Base-by-base conservation (phyloP, 2,888 invertebrate species). In the Sericinus montela region DNA sequence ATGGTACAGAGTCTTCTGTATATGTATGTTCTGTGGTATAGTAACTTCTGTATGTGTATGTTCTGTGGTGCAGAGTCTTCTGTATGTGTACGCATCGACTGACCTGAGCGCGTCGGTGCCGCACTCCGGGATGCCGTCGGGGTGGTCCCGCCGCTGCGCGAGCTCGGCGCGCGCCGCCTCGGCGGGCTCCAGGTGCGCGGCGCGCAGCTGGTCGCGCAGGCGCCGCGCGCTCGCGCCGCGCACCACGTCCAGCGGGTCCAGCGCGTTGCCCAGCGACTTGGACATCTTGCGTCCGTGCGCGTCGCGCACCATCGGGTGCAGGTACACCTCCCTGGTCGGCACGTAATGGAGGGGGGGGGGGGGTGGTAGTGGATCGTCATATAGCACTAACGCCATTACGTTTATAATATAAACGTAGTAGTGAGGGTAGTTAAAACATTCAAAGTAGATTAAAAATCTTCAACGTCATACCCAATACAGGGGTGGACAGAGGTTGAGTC, bases 241-340 rank as follows among this genome's bases (percentile, higher is more conserved):
- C 49, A 99, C 98, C 1, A 99, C 97, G 79, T 99, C 97, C 80
- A 98, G 92, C 0, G 99, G 99, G 82, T 98, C 98, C 59, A 99
- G 95, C 3, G 99, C 98, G 76, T 99, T 99, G 46, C 99, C 99
- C 52, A 99, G 88, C 0, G 98, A 98, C 78, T 99, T 99, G 60
- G 98, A 98, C 99, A 99, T 99, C 88, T 99, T 99, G 46, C 98
- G 92, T 0, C 99, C 99, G 75, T 98, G 98, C 0, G 98, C 97
- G 82, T 99, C 99, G 46, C 99, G 93, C 1, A 99, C 95, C 92
- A 99, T 97, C 0, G 99, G 98, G 82, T 99, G 99, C 10, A 99
- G 90, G 69, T 97, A 97, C 0, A 99, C 93, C 85, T 97, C 94
- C 58, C 94, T 93, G 67, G 16, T 13, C 9, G 38, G 15, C 11